phyloP scores from a whole-genome alignment of 2,888 invertebrate species.

The Crocallis elinguaria region DNA sequence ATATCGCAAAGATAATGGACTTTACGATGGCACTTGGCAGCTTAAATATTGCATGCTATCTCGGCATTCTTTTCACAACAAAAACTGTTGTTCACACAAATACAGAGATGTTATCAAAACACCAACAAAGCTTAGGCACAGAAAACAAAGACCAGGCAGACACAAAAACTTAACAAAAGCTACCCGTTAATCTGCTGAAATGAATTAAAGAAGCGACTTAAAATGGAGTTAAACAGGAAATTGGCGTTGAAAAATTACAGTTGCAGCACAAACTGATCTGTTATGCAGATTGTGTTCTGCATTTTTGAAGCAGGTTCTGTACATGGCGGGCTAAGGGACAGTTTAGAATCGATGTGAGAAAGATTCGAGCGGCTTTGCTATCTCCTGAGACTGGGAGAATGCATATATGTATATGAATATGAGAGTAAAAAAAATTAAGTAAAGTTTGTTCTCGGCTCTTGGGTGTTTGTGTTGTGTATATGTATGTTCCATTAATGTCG shows the following conservation, averaged over 20 bases:
- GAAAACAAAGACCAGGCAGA: not conserved
- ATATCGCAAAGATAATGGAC: too few relatives aligned
- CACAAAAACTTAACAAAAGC: constrained; percentile 1
- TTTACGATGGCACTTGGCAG: too few relatives aligned
- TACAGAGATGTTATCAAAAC: not conserved
- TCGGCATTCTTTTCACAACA: too few relatives aligned
- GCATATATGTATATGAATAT: too few relatives aligned
- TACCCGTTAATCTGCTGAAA: constrained; percentile 1
- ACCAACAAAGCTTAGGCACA: not conserved
- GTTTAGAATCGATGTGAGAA: not conserved
- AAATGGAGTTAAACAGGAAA: constrained; percentile 41
- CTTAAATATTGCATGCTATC: too few relatives aligned
- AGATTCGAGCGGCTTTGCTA: too few relatives aligned
- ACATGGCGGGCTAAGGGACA: constrained; percentile 11
- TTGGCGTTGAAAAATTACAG: constrained; percentile 52
- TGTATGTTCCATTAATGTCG: too few relatives aligned
- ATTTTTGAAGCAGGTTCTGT: constrained; percentile 49
- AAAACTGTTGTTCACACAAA: not conserved
- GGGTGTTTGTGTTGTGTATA: too few relatives aligned
- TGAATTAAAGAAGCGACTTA: constrained; percentile 26
- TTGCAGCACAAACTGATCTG: constrained; percentile 49
- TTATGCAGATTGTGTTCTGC: constrained; percentile 58
- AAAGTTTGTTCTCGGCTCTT: too few relatives aligned
- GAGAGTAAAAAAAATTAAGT: too few relatives aligned
- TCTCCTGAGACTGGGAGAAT: too few relatives aligned